These are phyloP conservation scores for Lindbergichthys nudifrons DNA, from an alignment of 2,797 vertebrate genomes.

Conservation along the genomic window DNA sequence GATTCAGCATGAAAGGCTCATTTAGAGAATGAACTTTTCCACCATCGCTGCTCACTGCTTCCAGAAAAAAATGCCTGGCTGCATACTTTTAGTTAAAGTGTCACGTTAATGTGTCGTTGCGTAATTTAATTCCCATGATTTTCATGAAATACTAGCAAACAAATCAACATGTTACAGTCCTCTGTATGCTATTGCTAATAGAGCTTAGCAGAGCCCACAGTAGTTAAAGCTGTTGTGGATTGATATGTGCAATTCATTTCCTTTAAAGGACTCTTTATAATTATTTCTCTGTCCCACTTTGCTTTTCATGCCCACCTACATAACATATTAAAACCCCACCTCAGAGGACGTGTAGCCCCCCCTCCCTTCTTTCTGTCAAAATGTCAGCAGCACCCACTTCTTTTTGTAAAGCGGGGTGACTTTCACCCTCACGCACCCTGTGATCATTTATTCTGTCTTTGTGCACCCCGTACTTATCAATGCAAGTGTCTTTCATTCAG, in stretches of 20 bases:
- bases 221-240: slow-evolving; percentile 34
- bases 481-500: not conserved
- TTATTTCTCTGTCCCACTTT: slow-evolving; percentile 60
- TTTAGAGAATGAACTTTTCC: slow-evolving; percentile 47
- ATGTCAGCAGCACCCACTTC: slow-evolving; percentile 35
- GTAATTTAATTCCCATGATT: not conserved
- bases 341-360: slow-evolving; percentile 30
- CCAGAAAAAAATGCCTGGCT: not conserved
- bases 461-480: not conserved
- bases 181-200: not conserved
- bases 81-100: not conserved
- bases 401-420: slow-evolving; percentile 14
- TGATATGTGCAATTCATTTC: slow-evolving; percentile 28
- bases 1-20: slow-evolving; percentile 37
- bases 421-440: slow-evolving; percentile 23
- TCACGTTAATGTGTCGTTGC: slow-evolving; percentile 8
- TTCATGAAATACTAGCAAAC: slow-evolving; percentile 3
- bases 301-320: slow-evolving; percentile 50
- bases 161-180: slow-evolving; percentile 6
- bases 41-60: slow-evolving; percentile 26
- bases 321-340: slow-evolving; percentile 58
- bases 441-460: slow-evolving; percentile 5
- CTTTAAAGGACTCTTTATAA: slow-evolving; percentile 42
- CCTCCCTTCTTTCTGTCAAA: slow-evolving; percentile 3
- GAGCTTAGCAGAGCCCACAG: slow-evolving; percentile 15